Evolutionary conservation across 2,888 invertebrate species (phyloP).

Genomic region (Ectropis crepuscularia): DNA sequence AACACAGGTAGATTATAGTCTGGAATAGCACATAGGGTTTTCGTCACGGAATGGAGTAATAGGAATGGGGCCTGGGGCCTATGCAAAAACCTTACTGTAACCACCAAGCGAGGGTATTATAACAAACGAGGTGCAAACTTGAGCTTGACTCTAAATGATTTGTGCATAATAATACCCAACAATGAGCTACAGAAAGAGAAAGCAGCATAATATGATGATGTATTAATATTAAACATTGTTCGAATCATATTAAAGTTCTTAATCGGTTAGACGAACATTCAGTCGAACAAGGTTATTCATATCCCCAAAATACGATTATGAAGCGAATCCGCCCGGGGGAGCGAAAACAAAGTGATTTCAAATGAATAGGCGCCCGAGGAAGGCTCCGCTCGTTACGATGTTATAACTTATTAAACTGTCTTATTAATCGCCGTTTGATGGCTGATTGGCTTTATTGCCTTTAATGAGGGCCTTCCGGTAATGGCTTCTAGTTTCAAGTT

Average conservation of each 20-base stretch:
- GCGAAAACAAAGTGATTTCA: slow-evolving; percentile 18
- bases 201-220: too few relatives aligned
- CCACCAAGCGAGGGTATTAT: too few relatives aligned
- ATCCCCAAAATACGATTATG: slow-evolving; percentile 1
- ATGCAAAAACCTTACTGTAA: too few relatives aligned
- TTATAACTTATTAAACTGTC: slow-evolving; percentile 18
- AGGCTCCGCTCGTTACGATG: slow-evolving; percentile 4
- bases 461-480: neutral
- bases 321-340: neutral
- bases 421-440: slow-evolving; percentile 15
- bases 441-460: slow-evolving; percentile 13
- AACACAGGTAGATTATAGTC: too few relatives aligned
- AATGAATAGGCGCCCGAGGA: slow-evolving; percentile 10
- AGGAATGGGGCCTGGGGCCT: too few relatives aligned
- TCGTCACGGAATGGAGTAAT: too few relatives aligned
- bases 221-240: too few relatives aligned
- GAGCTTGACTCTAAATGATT: too few relatives aligned
- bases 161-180: too few relatives aligned
- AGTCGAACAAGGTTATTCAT: neutral
- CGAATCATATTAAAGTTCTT: neutral
- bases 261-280: neutral
- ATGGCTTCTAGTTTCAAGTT: slow-evolving; percentile 2
- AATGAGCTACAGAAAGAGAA: too few relatives aligned
- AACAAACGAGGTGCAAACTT: too few relatives aligned
- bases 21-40: too few relatives aligned